Evolutionary conservation across 2,113 vertebrate genomes (phyloP).

Genomic region (Puma concolor): DNA sequence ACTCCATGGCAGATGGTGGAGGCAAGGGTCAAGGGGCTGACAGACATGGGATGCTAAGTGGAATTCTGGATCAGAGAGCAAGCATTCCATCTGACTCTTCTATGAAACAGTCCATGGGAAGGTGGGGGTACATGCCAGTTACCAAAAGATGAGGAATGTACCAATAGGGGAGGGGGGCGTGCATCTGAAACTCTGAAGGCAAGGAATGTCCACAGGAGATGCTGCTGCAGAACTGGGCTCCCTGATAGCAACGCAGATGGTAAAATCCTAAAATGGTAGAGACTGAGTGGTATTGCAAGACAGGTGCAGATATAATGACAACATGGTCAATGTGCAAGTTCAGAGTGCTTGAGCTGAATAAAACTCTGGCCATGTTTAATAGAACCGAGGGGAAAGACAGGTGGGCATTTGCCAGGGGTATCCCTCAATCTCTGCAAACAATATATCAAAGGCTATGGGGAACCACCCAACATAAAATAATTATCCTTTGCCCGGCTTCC

Average conservation of each 20-base stretch:
- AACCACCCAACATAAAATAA: not conserved
- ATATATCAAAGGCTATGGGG: not conserved
- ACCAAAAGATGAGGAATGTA: not conserved
- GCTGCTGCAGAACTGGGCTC: not conserved
- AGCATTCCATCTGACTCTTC: not conserved
- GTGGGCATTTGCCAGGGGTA: not conserved
- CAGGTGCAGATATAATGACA: not conserved
- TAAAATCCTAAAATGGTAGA: not conserved
- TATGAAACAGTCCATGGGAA: not conserved
- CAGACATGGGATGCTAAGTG: not conserved
- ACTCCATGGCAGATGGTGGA: not conserved
- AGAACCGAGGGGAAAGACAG: not conserved
- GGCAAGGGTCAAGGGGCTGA: not conserved
- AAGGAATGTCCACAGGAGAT: not conserved
- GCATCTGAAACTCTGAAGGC: not conserved
- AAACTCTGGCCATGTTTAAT: not conserved
- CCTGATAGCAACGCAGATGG: not conserved
- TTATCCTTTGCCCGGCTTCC: not conserved
- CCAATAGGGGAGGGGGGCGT: fast-evolving
- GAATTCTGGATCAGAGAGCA: not conserved
- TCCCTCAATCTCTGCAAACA: not conserved
- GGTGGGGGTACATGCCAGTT: not conserved
- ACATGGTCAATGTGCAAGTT: not conserved
- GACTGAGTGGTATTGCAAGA: not conserved
- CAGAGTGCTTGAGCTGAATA: not conserved